Evolutionary conservation across 2,113 vertebrate species (phyloP).

Genomic region (Sporophila hypoxantha): DNA sequence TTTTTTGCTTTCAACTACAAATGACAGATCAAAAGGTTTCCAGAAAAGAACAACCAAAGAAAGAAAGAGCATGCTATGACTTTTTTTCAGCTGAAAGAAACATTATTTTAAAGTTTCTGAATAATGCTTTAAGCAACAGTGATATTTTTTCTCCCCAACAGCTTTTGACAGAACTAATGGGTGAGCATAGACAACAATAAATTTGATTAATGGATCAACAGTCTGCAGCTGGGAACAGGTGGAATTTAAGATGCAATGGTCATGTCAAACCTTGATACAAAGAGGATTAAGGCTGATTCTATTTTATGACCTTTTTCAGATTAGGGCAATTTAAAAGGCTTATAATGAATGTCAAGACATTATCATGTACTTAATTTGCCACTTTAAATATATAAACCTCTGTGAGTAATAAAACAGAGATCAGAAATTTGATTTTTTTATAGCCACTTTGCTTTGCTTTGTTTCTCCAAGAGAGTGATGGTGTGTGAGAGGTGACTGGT

Average conservation of each 20-base stretch:
- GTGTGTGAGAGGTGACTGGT: neutral
- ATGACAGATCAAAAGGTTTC: neutral
- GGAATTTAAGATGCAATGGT: neutral
- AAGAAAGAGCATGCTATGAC: accelerated
- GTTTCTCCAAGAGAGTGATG: neutral
- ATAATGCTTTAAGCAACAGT: neutral
- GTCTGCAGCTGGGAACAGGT: neutral
- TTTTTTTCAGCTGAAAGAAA: neutral
- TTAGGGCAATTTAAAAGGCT: neutral
- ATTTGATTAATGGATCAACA: neutral
- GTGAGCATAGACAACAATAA: neutral
- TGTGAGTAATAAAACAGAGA: neutral
- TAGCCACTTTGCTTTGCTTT: neutral
- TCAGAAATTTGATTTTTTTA: neutral
- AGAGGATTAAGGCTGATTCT: neutral
- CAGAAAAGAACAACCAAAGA: neutral
- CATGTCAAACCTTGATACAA: neutral
- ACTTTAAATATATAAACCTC: neutral
- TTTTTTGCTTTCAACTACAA: neutral
- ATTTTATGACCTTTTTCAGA: neutral
- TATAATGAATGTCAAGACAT: neutral
- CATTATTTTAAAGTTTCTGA: neutral
- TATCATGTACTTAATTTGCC: neutral
- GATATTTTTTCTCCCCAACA: neutral
- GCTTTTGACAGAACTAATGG: neutral